Evolutionary conservation across 1,140 invertebrate genomes (phyloP).

Genomic region (Phenacoccus solenopsis): DNA sequence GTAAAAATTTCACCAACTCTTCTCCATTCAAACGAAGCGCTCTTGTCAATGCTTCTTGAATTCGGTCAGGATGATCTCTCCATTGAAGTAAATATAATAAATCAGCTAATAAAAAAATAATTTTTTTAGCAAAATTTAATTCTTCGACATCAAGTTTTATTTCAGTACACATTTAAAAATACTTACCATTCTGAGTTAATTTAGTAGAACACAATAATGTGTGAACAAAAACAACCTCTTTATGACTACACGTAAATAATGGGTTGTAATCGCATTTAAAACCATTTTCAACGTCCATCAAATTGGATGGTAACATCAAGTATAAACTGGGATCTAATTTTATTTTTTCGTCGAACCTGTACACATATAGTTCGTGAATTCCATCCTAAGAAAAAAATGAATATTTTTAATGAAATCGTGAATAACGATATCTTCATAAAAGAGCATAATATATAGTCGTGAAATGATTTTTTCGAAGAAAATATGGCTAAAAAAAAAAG

Average conservation of each 20-base stretch:
- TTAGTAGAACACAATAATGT: slow-evolving; percentile 88
- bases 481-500: too few relatives aligned
- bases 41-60: slow-evolving; percentile 68
- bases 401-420: too few relatives aligned
- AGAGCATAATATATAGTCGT: too few relatives aligned
- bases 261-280: slow-evolving; percentile 31
- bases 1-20: slow-evolving; percentile 91
- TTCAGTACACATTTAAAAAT: neutral
- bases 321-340: slow-evolving; percentile 64
- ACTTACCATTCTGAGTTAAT: slow-evolving; percentile 77
- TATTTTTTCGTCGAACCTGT: slow-evolving; percentile 75
- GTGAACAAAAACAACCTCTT: slow-evolving; percentile 68
- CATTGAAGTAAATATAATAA: slow-evolving; percentile 78
- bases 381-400: slow-evolving; percentile 48
- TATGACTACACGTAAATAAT: slow-evolving; percentile 62
- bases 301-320: slow-evolving; percentile 54
- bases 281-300: slow-evolving; percentile 36
- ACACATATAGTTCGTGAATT: slow-evolving; percentile 74
- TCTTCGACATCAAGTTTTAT: neutral
- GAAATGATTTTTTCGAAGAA: too few relatives aligned
- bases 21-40: slow-evolving; percentile 70
- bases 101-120: slow-evolving; percentile 64
- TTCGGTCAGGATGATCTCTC: slow-evolving; percentile 72
- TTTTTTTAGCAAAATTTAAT: slow-evolving; percentile 21
- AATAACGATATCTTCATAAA: too few relatives aligned